Evolutionary conservation across 2,113 vertebrate species (phyloP).

Genomic region (Dasyprocta punctata): DNA sequence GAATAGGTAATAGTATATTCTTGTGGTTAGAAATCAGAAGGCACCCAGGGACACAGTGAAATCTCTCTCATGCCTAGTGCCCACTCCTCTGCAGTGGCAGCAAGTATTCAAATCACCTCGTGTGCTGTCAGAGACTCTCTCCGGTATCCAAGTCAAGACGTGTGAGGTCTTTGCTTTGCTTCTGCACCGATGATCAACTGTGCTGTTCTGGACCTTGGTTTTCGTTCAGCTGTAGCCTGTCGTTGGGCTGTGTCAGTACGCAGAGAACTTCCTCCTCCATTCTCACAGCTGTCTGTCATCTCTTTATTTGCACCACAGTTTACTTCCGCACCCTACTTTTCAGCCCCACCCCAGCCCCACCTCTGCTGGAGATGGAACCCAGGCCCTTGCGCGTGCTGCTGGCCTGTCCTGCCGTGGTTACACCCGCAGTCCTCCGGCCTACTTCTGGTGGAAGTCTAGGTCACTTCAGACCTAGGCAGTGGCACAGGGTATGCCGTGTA

Average conservation of each 20-base stretch:
- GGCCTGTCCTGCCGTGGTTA: background rate
- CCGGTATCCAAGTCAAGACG: background rate
- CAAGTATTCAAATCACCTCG: background rate
- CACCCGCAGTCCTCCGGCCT: background rate
- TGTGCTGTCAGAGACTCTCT: background rate
- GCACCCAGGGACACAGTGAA: background rate
- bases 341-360: background rate
- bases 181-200: background rate
- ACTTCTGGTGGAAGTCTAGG: background rate
- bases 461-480: no score
- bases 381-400: background rate
- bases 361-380: background rate
- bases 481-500: background rate
- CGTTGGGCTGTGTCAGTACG: background rate
- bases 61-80: background rate
- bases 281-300: background rate
- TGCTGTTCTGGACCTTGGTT: background rate
- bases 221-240: background rate
- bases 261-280: background rate
- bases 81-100: background rate
- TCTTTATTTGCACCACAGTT: background rate
- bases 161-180: background rate
- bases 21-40: background rate
- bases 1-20: background rate
- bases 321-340: background rate